Conservation (phyloP, 2,113 vertebrate species). For the Leucoraja erinaceus region DNA sequence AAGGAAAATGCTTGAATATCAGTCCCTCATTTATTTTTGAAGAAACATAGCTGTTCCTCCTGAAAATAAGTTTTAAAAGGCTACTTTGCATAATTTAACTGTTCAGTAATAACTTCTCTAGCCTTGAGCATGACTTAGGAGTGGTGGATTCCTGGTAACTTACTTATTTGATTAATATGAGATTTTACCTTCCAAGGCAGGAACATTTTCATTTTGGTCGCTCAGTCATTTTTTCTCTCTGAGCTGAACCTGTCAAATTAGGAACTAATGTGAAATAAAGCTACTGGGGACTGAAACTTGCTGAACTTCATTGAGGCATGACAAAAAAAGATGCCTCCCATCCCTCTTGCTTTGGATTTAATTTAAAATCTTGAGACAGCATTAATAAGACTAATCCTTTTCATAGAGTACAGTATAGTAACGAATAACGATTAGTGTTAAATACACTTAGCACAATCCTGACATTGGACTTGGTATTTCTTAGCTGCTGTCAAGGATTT, state of each 20-base stretch:
- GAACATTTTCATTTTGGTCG: not conserved
- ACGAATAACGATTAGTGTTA: not conserved
- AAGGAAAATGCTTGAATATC: not conserved
- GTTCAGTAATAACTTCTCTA: not conserved
- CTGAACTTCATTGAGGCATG: not conserved
- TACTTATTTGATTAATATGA: not conserved
- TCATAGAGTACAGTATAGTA: not conserved
- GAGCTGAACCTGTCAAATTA: constrained; percentile 5
- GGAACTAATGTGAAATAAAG: not conserved
- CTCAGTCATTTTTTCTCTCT: not conserved
- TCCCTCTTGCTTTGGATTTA: not conserved
- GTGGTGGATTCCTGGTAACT: not conserved
- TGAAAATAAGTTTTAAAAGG: not conserved
- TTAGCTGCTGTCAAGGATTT: not conserved
- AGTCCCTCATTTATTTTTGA: not conserved
- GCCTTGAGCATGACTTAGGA: not conserved
- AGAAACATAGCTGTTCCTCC: not conserved
- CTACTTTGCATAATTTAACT: not conserved
- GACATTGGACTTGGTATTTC: not conserved
- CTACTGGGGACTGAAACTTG: not conserved
- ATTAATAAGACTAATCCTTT: not conserved
- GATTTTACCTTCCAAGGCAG: not conserved
- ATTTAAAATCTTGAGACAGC: not conserved
- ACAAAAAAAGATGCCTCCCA: not conserved
- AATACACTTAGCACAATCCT: not conserved